Percentiles rank a stretch among this genome's conserved stretches.
Evolutionary conservation across 1,140 invertebrate genomes (phyloP).

Genomic region (Cardiocondyla obscurior): DNA sequence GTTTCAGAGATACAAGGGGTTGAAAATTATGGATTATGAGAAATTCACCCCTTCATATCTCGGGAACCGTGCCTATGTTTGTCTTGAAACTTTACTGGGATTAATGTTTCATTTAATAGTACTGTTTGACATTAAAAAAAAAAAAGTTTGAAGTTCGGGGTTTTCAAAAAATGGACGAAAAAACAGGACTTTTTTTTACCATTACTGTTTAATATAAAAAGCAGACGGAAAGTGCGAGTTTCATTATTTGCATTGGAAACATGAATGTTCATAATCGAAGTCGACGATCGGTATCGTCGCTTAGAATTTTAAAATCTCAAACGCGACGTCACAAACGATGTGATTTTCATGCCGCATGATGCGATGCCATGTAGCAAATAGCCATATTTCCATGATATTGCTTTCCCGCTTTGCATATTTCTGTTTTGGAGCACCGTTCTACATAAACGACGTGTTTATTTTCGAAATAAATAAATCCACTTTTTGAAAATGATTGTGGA

Average conservation of each 20-base stretch:
- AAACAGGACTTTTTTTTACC: too few species aligned
- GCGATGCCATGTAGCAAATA: neutral
- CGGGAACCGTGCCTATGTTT: too few species aligned
- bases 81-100: too few species aligned
- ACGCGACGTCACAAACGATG: neutral
- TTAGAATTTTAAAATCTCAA: neutral
- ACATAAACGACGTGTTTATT: neutral
- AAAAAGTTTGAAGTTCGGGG: too few species aligned
- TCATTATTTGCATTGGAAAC: neutral
- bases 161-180: too few species aligned
- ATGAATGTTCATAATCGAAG: conserved; percentile 1
- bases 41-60: too few species aligned
- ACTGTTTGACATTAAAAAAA: too few species aligned
- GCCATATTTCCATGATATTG: conserved; percentile 29
- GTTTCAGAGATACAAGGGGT: too few species aligned
- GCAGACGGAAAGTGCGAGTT: too few species aligned
- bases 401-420: conserved; percentile 15
- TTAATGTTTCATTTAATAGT: too few species aligned
- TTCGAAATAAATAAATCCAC: neutral
- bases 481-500: neutral
- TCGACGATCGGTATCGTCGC: neutral
- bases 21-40: too few species aligned
- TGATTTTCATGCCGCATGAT: conserved; percentile 21
- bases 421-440: conserved; percentile 14
- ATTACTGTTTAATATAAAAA: too few species aligned